Conservation (phyloP, 2,113 vertebrate genomes). For the Scytalopus superciliaris region DNA sequence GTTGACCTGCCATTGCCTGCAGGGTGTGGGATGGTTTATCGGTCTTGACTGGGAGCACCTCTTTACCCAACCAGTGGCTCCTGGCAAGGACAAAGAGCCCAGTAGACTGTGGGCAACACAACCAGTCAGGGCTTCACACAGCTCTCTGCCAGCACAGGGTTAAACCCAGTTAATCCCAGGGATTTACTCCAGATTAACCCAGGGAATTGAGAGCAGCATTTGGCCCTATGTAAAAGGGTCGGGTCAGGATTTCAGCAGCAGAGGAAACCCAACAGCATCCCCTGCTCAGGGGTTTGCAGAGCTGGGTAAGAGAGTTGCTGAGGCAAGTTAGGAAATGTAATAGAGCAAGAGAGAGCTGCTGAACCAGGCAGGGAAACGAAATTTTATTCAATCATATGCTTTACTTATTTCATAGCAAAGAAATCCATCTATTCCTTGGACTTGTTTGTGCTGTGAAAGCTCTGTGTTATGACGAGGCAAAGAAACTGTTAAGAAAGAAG, state of each 20-base stretch:
- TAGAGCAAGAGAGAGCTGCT: not conserved
- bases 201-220: not conserved
- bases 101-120: fast-evolving
- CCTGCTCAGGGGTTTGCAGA: fast-evolving
- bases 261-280: not conserved
- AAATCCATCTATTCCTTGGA: not conserved
- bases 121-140: not conserved
- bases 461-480: not conserved
- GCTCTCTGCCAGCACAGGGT: not conserved
- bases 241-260: not conserved
- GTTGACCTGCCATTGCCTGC: not conserved
- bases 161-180: not conserved
- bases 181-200: not conserved
- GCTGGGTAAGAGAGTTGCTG: not conserved
- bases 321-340: not conserved
- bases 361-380: not conserved
- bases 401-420: not conserved
- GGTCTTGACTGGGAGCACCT: not conserved
- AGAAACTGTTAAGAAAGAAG: not conserved
- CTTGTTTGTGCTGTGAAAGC: not conserved
- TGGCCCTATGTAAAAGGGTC: not conserved
- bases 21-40: not conserved
- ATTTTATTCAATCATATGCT: not conserved
- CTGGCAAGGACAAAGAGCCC: not conserved
- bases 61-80: not conserved